phyloP scores from a whole-genome alignment of 1,140 invertebrate genomes.

The Drosophila setifemur region DNA sequence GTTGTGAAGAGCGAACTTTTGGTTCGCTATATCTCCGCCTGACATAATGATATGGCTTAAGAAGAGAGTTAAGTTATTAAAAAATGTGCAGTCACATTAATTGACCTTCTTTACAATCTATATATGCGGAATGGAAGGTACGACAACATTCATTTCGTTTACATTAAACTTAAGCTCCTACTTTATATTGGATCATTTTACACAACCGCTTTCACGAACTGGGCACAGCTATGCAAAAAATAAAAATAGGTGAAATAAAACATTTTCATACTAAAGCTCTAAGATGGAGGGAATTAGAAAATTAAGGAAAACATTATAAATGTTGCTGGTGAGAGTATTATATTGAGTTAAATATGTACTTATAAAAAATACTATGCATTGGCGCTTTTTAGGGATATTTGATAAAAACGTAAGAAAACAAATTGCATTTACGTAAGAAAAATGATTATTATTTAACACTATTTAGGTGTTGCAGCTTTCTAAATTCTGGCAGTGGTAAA shows the following conservation, averaged over 20 bases:
- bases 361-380: slow-evolving; percentile 29
- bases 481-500: slow-evolving; percentile 42
- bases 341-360: slow-evolving; percentile 40
- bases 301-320: neutral
- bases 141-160: slow-evolving; percentile 25
- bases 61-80: neutral
- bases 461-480: slow-evolving; percentile 39
- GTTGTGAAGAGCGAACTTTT: slow-evolving; percentile 28
- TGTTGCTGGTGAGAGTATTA: slow-evolving; percentile 34
- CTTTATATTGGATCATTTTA: slow-evolving; percentile 10
- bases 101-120: slow-evolving; percentile 29
- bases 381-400: slow-evolving; percentile 35
- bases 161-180: slow-evolving; percentile 2
- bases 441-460: slow-evolving; percentile 59
- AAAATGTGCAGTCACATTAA: slow-evolving; percentile 9
- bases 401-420: slow-evolving; percentile 73
- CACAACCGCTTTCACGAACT: slow-evolving; percentile 51
- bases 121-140: slow-evolving; percentile 2
- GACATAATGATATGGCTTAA: no score
- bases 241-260: slow-evolving; percentile 5
- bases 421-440: slow-evolving; percentile 82
- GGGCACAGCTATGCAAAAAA: slow-evolving; percentile 48
- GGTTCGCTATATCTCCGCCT: no score
- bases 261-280: slow-evolving; percentile 49
- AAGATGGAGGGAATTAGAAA: slow-evolving; percentile 34